Conservation (phyloP, 2,113 vertebrate species). For the Ciconia maguari region DNA sequence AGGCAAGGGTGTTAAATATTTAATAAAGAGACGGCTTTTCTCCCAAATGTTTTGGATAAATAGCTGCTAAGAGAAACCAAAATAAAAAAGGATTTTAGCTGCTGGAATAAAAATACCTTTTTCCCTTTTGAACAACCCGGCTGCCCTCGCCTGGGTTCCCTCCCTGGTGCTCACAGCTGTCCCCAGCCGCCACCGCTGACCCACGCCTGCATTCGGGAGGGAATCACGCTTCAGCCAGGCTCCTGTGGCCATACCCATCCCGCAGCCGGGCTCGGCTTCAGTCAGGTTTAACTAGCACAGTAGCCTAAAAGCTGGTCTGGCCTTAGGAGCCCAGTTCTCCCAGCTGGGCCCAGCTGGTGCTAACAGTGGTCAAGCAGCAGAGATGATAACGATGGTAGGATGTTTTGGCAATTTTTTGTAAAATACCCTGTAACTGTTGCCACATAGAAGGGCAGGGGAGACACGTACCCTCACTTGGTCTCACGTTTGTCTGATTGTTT, state of each 20-base stretch:
- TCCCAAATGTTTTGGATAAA: constrained; percentile 63
- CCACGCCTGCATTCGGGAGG: neutral
- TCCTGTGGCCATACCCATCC: neutral
- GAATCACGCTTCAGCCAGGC: neutral
- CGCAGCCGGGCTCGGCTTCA: neutral
- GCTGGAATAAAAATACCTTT: neutral
- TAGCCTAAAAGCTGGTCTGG: neutral
- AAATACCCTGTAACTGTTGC: neutral
- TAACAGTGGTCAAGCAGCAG: neutral
- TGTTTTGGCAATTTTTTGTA: neutral
- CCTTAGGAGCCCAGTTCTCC: neutral
- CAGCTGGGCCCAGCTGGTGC: neutral
- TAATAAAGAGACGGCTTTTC: constrained; percentile 58
- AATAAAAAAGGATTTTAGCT: constrained; percentile 46
- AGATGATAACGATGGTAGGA: neutral
- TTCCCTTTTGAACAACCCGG: neutral
- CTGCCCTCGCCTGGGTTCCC: neutral
- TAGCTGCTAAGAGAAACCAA: constrained; percentile 44
- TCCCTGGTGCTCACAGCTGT: neutral
- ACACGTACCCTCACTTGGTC: neutral
- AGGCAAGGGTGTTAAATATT: constrained; percentile 63
- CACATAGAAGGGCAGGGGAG: fast-evolving
- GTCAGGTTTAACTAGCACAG: neutral
- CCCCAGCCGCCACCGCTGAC: neutral
- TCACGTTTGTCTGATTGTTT: neutral